Evolutionary conservation across 2,888 invertebrate species (phyloP).

Genomic region (Drosophila robusta): DNA sequence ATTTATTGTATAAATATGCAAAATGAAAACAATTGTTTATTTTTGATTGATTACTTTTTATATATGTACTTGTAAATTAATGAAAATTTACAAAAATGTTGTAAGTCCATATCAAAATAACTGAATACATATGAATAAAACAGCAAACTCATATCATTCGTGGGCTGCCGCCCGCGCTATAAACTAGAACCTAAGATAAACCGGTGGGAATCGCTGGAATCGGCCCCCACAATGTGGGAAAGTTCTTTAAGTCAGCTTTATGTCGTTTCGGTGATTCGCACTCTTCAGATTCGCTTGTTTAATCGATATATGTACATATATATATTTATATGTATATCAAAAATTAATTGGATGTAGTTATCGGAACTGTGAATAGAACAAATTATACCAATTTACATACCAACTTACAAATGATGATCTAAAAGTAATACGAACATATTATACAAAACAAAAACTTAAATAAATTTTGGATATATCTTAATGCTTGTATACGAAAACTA

Average conservation of each 20-base stretch:
- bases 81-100: constrained; percentile 8
- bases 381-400: constrained; percentile 75
- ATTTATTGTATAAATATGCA: constrained; percentile 47
- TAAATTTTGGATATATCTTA: constrained; percentile 69
- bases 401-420: constrained; percentile 56
- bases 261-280: not conserved
- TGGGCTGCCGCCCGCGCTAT: constrained; percentile 14
- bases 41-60: constrained; percentile 46
- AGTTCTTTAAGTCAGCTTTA: not conserved
- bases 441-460: constrained; percentile 43
- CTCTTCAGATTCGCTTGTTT: constrained; percentile 42
- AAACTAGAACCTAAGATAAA: constrained; percentile 34
- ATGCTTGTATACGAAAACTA: constrained; percentile 81
- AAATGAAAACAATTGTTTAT: constrained; percentile 37
- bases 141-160: constrained; percentile 47
- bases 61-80: constrained; percentile 48
- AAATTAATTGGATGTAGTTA: constrained; percentile 55
- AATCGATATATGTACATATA: constrained; percentile 40
- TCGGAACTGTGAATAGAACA: constrained; percentile 77
- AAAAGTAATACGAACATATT: constrained; percentile 62
- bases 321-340: constrained; percentile 32
- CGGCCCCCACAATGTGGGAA: not conserved
- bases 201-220: constrained; percentile 11
- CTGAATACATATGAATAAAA: constrained; percentile 40
- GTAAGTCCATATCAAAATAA: constrained; percentile 51